Evolutionary conservation across 2,888 invertebrate genomes (phyloP), one percentile per base, ranked within the genome.

Genomic region (Sarcophaga carnaria): DNA sequence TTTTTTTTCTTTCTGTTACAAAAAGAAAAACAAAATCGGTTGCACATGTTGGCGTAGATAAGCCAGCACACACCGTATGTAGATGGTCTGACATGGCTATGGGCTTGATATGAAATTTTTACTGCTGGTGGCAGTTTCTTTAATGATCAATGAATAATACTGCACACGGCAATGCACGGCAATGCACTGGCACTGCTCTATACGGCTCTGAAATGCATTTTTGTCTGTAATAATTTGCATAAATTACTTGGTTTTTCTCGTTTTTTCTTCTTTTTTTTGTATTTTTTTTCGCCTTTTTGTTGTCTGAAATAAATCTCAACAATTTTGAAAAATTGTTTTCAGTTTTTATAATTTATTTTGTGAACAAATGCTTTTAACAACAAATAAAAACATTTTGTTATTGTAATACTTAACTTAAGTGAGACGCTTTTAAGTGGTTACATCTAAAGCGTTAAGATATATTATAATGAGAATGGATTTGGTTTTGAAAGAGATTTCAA

Each of bases 221-320:
- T 86, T 81, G 78, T 81, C 17, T 54, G 12, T 14, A 54, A 83
- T 81, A 80, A 86, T 86, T 87, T 87, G 87, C 87, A 87, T 84
- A 87, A 83, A 84, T 87, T 81, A 86, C 66, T 83, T 66, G n/a
- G 47, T 63, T 83, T 83, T 69, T 62, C 27, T 27, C 27, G 25
- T 27, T 27, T 27, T 27, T 27, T 27, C 4, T 22, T 22, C 10
- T 20, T 62, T 62, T 62, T 62, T 20, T 62, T 20, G 11, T 59
- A 4, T 17, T 59, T 59, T 14, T 2, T 62, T 76, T 47, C 11
- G 45, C 54, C 45, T 60, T n/a, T 60, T 78, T 78, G 69, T 69
- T 14, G 11, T 37, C 45, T 25, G n/a, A 80, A 62, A 75, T 60
- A 81, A 70, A 63, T 75, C 54, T 70, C 49, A 60, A 66, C 22